These are phyloP conservation scores for Ictalurus furcatus DNA, from an alignment of 2,113 vertebrate species.

Conservation along the genomic window DNA sequence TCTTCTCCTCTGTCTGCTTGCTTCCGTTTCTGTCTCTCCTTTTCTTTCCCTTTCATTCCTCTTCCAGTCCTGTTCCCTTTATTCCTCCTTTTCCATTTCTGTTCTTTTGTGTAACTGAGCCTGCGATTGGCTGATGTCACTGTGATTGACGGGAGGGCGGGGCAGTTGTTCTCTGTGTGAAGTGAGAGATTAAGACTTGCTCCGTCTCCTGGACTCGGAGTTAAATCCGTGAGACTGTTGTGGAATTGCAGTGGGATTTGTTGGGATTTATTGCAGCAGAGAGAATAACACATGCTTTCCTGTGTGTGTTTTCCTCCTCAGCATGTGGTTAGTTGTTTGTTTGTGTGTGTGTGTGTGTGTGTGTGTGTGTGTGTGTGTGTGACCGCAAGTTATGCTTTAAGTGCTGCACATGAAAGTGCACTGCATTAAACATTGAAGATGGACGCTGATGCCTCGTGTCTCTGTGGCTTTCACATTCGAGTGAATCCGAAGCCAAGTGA, in stretches of 20 bases:
- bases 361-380: not conserved
- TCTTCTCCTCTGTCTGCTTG: not conserved
- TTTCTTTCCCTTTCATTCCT: not conserved
- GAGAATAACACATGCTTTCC: conserved; percentile 9
- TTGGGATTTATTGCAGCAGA: conserved; percentile 9
- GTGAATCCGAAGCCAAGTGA: not conserved
- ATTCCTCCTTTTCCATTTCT: not conserved
- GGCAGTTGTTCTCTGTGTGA: not conserved
- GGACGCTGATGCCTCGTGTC: not conserved
- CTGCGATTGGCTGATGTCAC: not conserved
- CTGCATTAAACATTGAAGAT: conserved; percentile 15
- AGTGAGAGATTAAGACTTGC: not conserved
- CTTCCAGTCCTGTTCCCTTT: not conserved
- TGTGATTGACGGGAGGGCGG: conserved; percentile 2
- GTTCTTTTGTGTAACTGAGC: not conserved
- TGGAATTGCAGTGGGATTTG: not conserved
- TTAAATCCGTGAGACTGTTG: not conserved
- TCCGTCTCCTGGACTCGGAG: not conserved
- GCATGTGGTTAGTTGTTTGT: not conserved
- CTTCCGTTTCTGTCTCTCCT: not conserved
- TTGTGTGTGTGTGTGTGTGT: not conserved
- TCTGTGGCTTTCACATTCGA: not conserved
- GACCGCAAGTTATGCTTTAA: not conserved
- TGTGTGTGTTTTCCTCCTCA: not conserved
- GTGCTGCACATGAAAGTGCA: conserved; percentile 8